Evolutionary conservation across 2,888 invertebrate species (phyloP), one percentile per base, ranked within the genome.

Genomic region (Diabrotica balteata): DNA sequence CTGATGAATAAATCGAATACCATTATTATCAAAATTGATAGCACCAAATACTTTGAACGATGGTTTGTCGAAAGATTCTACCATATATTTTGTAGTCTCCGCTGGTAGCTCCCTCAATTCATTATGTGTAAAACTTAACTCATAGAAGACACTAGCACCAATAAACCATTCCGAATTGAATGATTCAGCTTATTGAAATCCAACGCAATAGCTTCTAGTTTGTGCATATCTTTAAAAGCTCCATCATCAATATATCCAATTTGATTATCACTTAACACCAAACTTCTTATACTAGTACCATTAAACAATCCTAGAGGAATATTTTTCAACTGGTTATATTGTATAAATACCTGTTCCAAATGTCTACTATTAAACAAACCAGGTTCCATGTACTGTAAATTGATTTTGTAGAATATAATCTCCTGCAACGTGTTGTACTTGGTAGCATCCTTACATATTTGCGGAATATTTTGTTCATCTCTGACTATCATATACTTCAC

Each of bases 381-480:
- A 45, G 74, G 74, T 54, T 75, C 73, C 17, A 75, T 73, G 44
- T 72, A 75, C 50, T 73, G 71, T 54, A 74, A 63, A 32, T 72
- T 58, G 17, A 72, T 70, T 11, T 73, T 61, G 42, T 65, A 64
- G 32, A 75, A 66, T 51, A 74, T 66, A 42, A 69, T 68, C 52
- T 74, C 74, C 49, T 63, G 62, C 7, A 74, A 53, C 2, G 44
- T 53, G 17, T 51, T 45, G 44, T 64, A 64, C n/a, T 4, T 43
- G 2, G 68, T 59, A 1, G 69, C 46, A 49, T 54, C 47, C 59
- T 64, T 72, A 46, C 73, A 73, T 9, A 73, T 8, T 17, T 73
- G 64, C 22, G 63, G 71, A 7, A 73, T 59, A 7, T 62, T 58
- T 22, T 66, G 54, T 9, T 51, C 51, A 11, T 59, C 64, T 53